Evolutionary conservation across 2,113 vertebrate species (phyloP).

Genomic region (Ciconia stormi): DNA sequence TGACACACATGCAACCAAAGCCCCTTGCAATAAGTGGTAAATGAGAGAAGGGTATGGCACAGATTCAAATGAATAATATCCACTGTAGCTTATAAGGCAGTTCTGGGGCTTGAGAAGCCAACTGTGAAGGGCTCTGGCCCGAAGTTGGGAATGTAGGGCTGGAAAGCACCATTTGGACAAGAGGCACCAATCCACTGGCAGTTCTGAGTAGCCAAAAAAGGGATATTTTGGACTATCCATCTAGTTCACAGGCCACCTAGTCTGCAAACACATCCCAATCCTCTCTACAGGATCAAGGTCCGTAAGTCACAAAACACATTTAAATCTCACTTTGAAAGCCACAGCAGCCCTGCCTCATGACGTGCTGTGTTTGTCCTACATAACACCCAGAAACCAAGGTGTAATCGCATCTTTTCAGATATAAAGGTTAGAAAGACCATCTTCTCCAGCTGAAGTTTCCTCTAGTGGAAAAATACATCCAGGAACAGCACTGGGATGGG

Average conservation of each 20-base stretch:
- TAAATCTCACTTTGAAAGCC: neutral
- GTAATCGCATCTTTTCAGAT: accelerated
- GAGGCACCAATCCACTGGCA: neutral
- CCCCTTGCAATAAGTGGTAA: neutral
- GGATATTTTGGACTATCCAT: neutral
- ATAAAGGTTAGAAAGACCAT: neutral
- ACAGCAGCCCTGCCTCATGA: accelerated
- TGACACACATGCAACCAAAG: neutral
- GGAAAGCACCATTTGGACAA: neutral
- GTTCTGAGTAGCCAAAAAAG: neutral
- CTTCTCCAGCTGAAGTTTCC: neutral
- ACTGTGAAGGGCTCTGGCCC: neutral
- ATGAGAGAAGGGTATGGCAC: neutral
- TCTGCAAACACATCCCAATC: neutral
- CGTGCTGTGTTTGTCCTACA: accelerated
- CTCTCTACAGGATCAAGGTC: neutral
- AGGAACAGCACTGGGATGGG: neutral
- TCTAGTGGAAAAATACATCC: neutral
- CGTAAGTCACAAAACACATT: neutral
- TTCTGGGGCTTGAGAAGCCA: neutral
- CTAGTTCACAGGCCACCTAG: neutral
- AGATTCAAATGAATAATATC: neutral
- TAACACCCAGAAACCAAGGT: neutral
- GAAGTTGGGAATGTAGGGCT: neutral
- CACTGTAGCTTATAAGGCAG: neutral